Evolutionary conservation across 2,113 vertebrate species (phyloP), one percentile per base, ranked within the genome.

Genomic region (Polypterus bichir): DNA sequence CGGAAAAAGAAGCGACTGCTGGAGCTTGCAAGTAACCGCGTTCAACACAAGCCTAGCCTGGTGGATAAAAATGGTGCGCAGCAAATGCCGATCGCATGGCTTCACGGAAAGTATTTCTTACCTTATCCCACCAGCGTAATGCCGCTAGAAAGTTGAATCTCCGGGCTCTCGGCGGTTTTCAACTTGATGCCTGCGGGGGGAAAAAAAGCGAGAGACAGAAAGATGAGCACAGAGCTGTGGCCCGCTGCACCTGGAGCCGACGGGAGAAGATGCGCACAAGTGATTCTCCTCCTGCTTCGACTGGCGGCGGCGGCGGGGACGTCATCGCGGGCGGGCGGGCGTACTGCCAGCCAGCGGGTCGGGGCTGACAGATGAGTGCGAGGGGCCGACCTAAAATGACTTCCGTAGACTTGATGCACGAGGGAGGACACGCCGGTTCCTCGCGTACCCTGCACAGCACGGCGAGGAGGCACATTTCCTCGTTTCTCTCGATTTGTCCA

Each of bases 181-280:
- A 60, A 68, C 74, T 76, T 71, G 70, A 73, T 56, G 68, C 60
- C 68, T 74, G 66, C 72, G 71, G 66, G 66, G 27, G 27, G 2
- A 27, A 27, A 69, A 70, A 67, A 47, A 69, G 74, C 75, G 76
- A 74, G 78, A 75, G 76, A 71, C 73, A 48, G 47, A 59, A 48
- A 54, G 62, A 61, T 56, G 46, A 51, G 56, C 51, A 57, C 27
- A 45, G 57, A 11, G 46, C 56, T n/a, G 46, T 54, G 66, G 62
- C 60, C 44, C 60, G 54, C 60, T 54, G 11, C 45, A 49, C 54
- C 59, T 51, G 10, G 51, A 52, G 3, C 7, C 7, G 10, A 10
- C 51, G 7, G 51, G 7, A 10, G 7, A 52, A 8, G 10, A 52
- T 4, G 4, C 4, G 51, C 7, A 52, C 51, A 52, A 3, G 51